Base-by-base conservation (phyloP, 2,888 invertebrate species). In the Dorcus parallelipipedus region DNA sequence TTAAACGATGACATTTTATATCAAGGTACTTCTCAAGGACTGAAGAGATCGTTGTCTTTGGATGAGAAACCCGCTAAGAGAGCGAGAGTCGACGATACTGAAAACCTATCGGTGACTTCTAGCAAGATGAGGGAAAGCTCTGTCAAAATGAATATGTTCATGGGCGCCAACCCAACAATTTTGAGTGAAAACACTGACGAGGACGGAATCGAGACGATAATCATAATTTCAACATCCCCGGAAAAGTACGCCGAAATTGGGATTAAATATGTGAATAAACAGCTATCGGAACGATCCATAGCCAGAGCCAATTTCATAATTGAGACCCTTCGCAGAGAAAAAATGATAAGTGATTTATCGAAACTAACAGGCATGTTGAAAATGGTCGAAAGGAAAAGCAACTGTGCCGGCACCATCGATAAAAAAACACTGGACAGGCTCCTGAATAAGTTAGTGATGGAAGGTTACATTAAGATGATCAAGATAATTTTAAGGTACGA, bases 401-500 rank as follows among this genome's bases (percentile, higher is more conserved):
- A 84, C 0, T 78, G 80, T 49, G 73, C 79, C 5, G 83, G 81
- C 0, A 81, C 77, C 56, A 83, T 86, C 48, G 89, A 89, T 70
- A 83, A 83, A 61, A 88, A 86, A 70, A 86, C 90, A 0, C 69
- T 91, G 23, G 71, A 81, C 6, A 80, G 89, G 10, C 71, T 91
- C 10, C 39, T 60, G 20, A n/a, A 42, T 23, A 26, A 41, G 55
- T 75, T 91, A 57, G 80, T 82, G 1, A 75, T 76, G 54, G 84
- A 85, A 48, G 84, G 85, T 8, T 80, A 83, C 56, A 74, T 88
- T 5, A 83, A 84, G 71, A 77, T 81, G 14, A 80, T 82, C 17
- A 78, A 79, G 71, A 67, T 84, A n/a, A 72, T 77, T 49, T 67
- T 87, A 40, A 79, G 72, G 41, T 76, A 76, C 38, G 77, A 78